A percentile compares a stretch with the other conserved stretches of the same genome.
Conservation (phyloP, 1,140 invertebrate species). For the Sarcophaga peregrina region DNA sequence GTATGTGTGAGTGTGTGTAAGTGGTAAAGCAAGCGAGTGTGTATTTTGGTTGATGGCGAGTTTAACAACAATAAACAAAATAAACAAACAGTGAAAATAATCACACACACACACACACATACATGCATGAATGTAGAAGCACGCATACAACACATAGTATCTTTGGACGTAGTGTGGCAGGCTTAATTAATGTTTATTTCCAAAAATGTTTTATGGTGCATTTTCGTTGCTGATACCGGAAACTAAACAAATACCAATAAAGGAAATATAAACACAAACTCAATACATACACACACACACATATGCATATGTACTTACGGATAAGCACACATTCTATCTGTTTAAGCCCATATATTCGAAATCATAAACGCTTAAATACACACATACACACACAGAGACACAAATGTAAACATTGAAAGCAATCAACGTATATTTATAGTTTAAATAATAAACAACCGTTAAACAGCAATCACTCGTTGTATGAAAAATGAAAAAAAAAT, state of each 20-base stretch:
- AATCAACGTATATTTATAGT: background rate
- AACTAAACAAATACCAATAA: slow-evolving; percentile 34
- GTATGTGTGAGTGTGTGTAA: background rate
- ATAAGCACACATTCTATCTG: too few species aligned
- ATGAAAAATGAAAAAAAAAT: too few species aligned
- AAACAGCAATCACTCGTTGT: background rate
- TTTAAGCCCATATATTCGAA: background rate
- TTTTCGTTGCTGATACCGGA: slow-evolving; percentile 32
- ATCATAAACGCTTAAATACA: background rate
- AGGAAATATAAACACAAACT: background rate
- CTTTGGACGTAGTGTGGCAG: too few species aligned
- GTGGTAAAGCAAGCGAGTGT: background rate
- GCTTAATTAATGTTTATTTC: slow-evolving; percentile 39
- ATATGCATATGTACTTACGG: background rate
- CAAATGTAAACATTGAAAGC: background rate
- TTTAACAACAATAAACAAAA: slow-evolving; percentile 39
- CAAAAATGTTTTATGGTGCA: slow-evolving; percentile 37
- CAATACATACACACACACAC: background rate
- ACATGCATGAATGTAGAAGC: too few species aligned
- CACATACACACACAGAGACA: background rate
- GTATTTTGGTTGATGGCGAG: background rate
- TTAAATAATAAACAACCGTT: slow-evolving; percentile 23
- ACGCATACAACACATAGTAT: too few species aligned
- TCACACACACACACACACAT: too few species aligned
- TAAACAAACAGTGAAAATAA: slow-evolving; percentile 24